phyloP scores from a whole-genome alignment of 2,797 vertebrate species.

The Setipinna tenuifilis region DNA sequence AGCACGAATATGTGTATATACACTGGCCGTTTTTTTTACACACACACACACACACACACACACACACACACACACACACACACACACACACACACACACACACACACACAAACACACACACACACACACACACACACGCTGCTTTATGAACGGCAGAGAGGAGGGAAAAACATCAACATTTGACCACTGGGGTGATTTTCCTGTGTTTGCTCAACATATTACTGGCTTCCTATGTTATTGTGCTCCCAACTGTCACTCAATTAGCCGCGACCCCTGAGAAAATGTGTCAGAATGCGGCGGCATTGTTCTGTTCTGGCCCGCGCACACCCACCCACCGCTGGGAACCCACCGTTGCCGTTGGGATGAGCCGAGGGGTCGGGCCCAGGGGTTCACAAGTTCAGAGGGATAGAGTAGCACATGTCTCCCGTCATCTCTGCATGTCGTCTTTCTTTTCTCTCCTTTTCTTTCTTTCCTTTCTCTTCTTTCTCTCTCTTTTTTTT shows the following conservation, averaged over 20 bases:
- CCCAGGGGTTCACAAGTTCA: conserved; percentile 4
- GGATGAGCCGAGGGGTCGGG: background rate
- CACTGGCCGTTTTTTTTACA: background rate
- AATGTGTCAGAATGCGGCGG: conserved; percentile 35
- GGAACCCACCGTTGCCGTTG: background rate
- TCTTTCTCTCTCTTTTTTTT: background rate
- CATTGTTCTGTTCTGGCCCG: background rate
- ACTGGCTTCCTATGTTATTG: conserved; percentile 53
- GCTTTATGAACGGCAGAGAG: background rate
- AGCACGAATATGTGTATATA: background rate
- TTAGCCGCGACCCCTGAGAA: conserved; percentile 41
- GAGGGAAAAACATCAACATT: conserved; percentile 10
- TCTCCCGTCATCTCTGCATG: conserved; percentile 14
- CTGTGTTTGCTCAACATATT: conserved; percentile 62
- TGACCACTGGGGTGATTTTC: conserved; percentile 47
- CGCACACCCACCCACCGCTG: conserved; percentile 13
- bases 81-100: background rate
- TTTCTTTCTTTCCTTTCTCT: background rate
- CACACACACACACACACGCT: background rate
- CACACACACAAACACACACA: background rate
- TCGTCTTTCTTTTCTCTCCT: background rate
- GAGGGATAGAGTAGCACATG: conserved; percentile 18
- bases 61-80: background rate
- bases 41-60: background rate
- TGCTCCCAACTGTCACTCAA: conserved; percentile 59